Percentiles rank a stretch among this genome's conserved stretches.
These are phyloP conservation scores for Oxystoma pomonae DNA, from an alignment of 2,888 invertebrate genomes.

Conservation along the genomic window DNA sequence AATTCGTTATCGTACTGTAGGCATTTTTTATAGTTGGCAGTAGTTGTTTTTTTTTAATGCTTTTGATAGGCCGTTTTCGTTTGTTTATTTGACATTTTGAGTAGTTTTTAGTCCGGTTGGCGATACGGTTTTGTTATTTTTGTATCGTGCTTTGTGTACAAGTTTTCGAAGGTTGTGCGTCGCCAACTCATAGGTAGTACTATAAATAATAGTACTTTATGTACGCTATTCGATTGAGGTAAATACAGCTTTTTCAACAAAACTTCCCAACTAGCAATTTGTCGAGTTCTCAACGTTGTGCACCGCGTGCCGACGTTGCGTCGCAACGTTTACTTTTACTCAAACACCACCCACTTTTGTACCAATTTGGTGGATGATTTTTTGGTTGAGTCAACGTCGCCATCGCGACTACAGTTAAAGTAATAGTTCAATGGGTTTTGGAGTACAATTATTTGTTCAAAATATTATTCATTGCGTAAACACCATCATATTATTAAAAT, in stretches of 20 bases:
- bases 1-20: conserved; percentile 34
- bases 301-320: no score
- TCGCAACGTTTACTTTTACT: no score
- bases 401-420: no score
- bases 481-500: no score
- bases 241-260: conserved; percentile 15
- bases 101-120: conserved; percentile 37
- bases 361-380: no score
- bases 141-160: conserved; percentile 32
- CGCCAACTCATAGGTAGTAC: conserved; percentile 37
- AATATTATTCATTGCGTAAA: no score
- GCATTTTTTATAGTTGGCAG: conserved; percentile 26
- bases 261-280: no score
- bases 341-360: no score
- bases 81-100: conserved; percentile 22
- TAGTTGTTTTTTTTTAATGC: conserved; percentile 35
- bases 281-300: no score
- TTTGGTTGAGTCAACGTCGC: no score
- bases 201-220: conserved; percentile 22
- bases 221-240: conserved; percentile 22
- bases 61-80: conserved; percentile 34
- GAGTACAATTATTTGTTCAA: no score
- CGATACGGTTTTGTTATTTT: conserved; percentile 38
- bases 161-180: conserved; percentile 43
- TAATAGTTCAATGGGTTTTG: no score